Conservation (phyloP, 2,113 vertebrate species). For the Ictalurus furcatus region DNA sequence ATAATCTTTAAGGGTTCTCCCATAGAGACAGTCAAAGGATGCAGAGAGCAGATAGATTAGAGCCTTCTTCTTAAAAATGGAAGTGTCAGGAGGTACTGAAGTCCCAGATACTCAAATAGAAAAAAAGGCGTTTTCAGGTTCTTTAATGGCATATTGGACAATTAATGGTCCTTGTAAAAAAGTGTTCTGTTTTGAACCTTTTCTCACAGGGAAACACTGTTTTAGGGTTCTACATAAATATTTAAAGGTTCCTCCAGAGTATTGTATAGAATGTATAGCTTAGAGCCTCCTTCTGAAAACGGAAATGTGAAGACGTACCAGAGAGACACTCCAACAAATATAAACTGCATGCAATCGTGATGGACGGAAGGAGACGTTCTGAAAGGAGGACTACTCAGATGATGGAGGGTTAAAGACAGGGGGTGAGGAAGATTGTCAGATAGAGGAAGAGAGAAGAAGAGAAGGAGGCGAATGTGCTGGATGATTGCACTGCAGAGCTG, state of each 20-base stretch:
- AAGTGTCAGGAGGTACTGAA: background rate
- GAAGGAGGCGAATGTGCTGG: conserved; percentile 25
- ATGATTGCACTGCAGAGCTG: conserved; percentile 41
- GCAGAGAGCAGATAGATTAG: background rate
- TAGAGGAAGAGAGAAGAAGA: background rate
- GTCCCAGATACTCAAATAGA: background rate
- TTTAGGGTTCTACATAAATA: background rate
- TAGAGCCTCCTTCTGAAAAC: background rate
- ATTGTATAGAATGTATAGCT: background rate
- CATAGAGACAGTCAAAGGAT: background rate
- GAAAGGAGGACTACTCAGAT: background rate
- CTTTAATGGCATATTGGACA: background rate
- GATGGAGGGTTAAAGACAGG: background rate
- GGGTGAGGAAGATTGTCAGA: background rate
- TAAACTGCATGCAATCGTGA: background rate
- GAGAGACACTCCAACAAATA: background rate
- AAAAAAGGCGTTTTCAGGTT: background rate
- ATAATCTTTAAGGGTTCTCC: background rate
- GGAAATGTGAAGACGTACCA: background rate
- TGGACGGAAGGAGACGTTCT: background rate
- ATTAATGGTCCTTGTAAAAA: background rate
- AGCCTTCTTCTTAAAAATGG: background rate
- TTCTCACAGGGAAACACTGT: background rate
- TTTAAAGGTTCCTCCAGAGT: background rate
- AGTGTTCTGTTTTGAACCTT: background rate